Evolutionary conservation across 2,888 invertebrate genomes (phyloP), one percentile per base, ranked within the genome.

Genomic region (Dolichopus griseipennis): DNA sequence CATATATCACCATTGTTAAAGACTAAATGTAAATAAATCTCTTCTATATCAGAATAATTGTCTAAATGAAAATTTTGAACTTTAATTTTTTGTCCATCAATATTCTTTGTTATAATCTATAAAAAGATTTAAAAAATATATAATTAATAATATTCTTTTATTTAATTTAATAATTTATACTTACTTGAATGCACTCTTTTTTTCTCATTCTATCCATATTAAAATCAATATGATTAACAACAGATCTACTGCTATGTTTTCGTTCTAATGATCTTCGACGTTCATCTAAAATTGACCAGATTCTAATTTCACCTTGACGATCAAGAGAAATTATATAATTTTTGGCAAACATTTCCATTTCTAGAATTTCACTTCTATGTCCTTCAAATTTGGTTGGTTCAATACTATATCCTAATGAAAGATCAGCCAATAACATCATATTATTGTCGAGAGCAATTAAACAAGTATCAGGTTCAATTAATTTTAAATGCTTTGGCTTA

Each of bases 311-410:
- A 8, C 82, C 81, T 43, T 74, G 72, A n/a, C 70, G 70, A 64
- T 81, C 78, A 20, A 80, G 70, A 0, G 80, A 76, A 37, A 81
- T 65, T n/a, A 82, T 70, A 63, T 76, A 75, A 65, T 75, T 74
- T 27, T 76, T 74, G 9, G 75, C 72, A 61, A 81, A 77, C 1
- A 78, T 73, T 61, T 74, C 73, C 69, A 78, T 76, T 43, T 77
- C 72, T 1, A 71, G 70, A 9, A 80, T 76, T 33, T 70, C 71
- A 10, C 67, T 33, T n/a, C 70, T 65, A 67, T 78, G 76, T 52
- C 73, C 74, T 0, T 74, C 71, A 62, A 78, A 69, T 67, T 75
- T 74, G 1, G 77, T 75, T 0, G 74, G 74, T 8, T 72, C 74
- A 10, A 73, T 75, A 64, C 75, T 75, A 27, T 75, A 78, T 33